Evolutionary conservation across 2,888 invertebrate species (phyloP).

Genomic region (Microchrysa polita): DNA sequence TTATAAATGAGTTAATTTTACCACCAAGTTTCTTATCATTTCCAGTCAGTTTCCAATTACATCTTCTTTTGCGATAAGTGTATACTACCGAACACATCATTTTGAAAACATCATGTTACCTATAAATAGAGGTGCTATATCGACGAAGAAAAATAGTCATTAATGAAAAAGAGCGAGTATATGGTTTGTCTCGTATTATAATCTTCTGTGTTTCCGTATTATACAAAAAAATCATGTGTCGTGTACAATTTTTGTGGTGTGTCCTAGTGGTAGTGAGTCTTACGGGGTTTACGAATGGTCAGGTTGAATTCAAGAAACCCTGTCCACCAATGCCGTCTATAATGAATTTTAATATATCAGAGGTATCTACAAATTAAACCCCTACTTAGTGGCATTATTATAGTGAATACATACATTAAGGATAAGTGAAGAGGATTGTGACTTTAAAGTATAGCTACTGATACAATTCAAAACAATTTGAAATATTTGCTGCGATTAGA

Average conservation of each 20-base stretch:
- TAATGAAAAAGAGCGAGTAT: background rate
- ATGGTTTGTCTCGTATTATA: too few species aligned
- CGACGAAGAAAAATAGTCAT: constrained; percentile 38
- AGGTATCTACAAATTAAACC: constrained; percentile 25
- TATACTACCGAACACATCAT: constrained; percentile 16
- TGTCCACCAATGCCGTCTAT: constrained; percentile 22
- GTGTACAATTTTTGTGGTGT: background rate
- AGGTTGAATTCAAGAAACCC: constrained; percentile 29
- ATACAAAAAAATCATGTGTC: background rate
- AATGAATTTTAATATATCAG: constrained; percentile 4
- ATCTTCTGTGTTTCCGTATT: too few species aligned
- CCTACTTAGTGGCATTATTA: too few species aligned
- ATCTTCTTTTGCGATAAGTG: constrained; percentile 13
- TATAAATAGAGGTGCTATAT: constrained; percentile 31
- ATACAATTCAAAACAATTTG: too few species aligned
- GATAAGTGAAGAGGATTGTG: too few species aligned
- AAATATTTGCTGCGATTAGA: too few species aligned
- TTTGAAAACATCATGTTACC: constrained; percentile 6
- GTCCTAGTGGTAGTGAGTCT: background rate
- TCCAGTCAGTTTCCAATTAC: constrained; percentile 21
- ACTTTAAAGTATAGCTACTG: too few species aligned
- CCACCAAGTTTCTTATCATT: constrained; percentile 13
- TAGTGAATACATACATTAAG: too few species aligned
- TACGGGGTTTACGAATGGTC: background rate
- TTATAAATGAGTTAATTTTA: too few species aligned